phyloP scores from a whole-genome alignment of 2,888 invertebrate species.

The Xestoiulus laeticollis region DNA sequence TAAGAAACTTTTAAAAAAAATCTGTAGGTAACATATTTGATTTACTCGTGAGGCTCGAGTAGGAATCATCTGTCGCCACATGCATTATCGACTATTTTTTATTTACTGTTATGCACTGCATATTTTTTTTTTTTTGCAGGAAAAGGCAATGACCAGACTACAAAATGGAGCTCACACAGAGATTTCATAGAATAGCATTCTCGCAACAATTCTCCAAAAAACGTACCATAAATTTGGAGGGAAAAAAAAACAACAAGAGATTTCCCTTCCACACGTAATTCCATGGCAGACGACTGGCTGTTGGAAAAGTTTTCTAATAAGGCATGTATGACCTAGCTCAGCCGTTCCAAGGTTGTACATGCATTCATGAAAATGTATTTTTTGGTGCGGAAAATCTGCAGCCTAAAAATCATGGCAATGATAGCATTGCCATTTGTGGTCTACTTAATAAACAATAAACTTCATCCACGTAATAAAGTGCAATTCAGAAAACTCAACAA shows the following conservation, averaged over 20 bases:
- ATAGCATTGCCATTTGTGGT: constrained; percentile 35
- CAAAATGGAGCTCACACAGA: not conserved
- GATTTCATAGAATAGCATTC: not conserved
- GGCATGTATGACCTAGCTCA: not conserved
- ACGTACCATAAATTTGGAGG: not conserved
- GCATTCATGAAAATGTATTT: not conserved
- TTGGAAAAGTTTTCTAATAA: not conserved
- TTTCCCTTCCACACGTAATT: not conserved
- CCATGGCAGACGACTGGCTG: not conserved
- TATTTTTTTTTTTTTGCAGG: no score
- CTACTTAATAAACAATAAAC: constrained; percentile 43
- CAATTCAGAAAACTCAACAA: constrained; percentile 41
- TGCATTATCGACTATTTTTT: no score
- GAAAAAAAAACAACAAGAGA: not conserved
- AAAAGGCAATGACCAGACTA: no score
- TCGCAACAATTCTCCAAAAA: not conserved
- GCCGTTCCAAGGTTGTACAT: not conserved
- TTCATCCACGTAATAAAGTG: constrained; percentile 27
- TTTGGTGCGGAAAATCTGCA: constrained; percentile 9
- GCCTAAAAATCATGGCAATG: not conserved
- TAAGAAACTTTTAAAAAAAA: no score
- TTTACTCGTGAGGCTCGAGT: no score
- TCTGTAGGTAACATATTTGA: no score
- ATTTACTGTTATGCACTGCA: no score
- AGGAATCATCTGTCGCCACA: no score